Evolutionary conservation across 2,888 invertebrate species (phyloP).

Genomic region (Spisula subtruncata): DNA sequence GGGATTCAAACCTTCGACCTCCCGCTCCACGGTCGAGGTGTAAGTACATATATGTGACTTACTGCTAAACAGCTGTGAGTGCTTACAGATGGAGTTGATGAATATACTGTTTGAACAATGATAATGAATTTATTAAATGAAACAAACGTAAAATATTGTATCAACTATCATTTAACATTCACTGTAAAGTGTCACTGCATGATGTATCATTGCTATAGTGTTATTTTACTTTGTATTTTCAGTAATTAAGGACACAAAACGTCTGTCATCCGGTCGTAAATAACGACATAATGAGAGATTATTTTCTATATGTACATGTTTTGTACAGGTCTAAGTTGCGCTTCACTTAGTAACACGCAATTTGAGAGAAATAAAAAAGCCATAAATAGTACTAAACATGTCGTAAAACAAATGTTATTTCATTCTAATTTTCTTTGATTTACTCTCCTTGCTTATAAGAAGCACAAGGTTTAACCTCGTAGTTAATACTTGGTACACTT

Average conservation of each 20-base stretch:
- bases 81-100: no score
- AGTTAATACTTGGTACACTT: background rate
- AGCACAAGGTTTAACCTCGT: background rate
- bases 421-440: background rate
- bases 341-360: background rate
- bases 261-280: background rate
- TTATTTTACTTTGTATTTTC: background rate
- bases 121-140: no score
- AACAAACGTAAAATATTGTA: no score
- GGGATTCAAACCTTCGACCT: no score
- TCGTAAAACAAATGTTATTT: background rate
- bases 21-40: no score
- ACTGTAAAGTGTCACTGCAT: background rate
- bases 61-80: no score
- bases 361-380: conserved; percentile 1
- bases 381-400: background rate
- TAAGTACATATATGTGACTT: no score
- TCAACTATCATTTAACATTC: background rate
- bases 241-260: background rate
- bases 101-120: no score
- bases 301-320: background rate
- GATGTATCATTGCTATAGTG: background rate
- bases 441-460: background rate
- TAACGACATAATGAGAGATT: background rate
- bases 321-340: no score